Base-by-base conservation (phyloP, 2,113 vertebrate species). In the Aviceda subcristata region DNA sequence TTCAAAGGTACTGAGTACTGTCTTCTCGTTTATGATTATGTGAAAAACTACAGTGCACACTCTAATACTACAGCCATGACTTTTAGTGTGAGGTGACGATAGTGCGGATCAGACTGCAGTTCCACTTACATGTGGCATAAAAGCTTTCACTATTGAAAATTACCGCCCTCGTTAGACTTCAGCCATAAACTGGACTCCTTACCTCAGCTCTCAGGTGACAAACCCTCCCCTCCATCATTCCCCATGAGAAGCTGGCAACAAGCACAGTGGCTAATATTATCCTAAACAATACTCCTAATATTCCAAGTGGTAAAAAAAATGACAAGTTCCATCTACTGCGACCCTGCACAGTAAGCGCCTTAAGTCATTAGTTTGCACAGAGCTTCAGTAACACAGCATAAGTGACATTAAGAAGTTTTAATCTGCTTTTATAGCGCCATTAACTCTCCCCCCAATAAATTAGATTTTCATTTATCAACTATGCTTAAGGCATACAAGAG, bases 391-490 rank as follows among this genome's bases (percentile, higher is more conserved):
- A 75, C 68, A 84, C 64, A 92, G 86, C 68, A 56, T 89, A 95
- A 97, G 53, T 89, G 86, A 93, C 88, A 38, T 95, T 88, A 96
- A 95, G 90, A 88, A 95, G 76, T 88, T 95, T 85, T 88, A 94
- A 95, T 96, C 96, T 92, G 85, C 93, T 95, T 94, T 97, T 94
- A 86, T 55, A 89, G 77, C 41, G 89, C 91, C 38, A 89, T 96
- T 97, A 92, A 96, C 91, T 89, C 89, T 79, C 56, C 29, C 55
- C 46, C 41, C 50, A 90, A 95, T 53, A 94, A 96, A 92, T 91
- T 77, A 96, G 77, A 77, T 91, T 96, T 97, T 84, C 14, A 79
- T 94, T 92, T 92, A 83, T 89, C 91, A 92, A 51, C 51, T 74
- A 62, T 64, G 89, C 80, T 96, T 86, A 86, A 74, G 91, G 64